These are phyloP conservation scores for Gymnopithys bicolor DNA, from an alignment of 2,797 vertebrate genomes.

Conservation along the genomic window DNA sequence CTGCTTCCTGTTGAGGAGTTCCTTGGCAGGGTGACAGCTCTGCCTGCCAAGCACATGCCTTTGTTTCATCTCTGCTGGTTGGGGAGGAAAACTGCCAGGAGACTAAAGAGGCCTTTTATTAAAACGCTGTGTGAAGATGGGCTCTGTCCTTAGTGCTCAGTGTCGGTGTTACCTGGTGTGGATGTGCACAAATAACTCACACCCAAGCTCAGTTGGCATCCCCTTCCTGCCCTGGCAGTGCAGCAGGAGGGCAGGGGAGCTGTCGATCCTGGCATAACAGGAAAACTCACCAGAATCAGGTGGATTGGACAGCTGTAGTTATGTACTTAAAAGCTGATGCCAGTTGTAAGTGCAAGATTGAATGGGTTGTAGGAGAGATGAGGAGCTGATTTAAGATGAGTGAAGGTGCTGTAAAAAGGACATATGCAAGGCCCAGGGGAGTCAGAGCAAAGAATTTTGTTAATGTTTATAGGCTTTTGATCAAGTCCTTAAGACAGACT, in stretches of 20 bases:
- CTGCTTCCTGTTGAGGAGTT: conserved; percentile 49
- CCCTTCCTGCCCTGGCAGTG: background rate
- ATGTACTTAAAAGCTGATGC: background rate
- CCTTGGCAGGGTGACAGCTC: conserved; percentile 39
- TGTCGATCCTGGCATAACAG: background rate
- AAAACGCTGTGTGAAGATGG: background rate
- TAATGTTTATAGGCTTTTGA: conserved; percentile 14
- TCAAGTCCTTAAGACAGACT: background rate
- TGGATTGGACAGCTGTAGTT: background rate
- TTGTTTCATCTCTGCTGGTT: conserved; percentile 20
- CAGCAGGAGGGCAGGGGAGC: background rate
- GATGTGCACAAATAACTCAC: background rate
- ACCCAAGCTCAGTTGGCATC: background rate
- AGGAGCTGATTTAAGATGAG: background rate
- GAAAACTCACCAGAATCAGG: background rate
- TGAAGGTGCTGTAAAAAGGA: background rate
- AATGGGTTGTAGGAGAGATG: background rate
- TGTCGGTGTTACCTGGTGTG: background rate
- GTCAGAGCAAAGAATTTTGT: background rate
- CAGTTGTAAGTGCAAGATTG: background rate
- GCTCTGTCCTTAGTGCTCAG: background rate
- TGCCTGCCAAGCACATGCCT: conserved; percentile 28
- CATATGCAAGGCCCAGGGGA: background rate
- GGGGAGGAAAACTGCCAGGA: background rate
- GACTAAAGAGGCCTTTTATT: background rate